Evolutionary conservation across 2,113 vertebrate species (phyloP), one percentile per base, ranked within the genome.

Genomic region (Passer montanus): DNA sequence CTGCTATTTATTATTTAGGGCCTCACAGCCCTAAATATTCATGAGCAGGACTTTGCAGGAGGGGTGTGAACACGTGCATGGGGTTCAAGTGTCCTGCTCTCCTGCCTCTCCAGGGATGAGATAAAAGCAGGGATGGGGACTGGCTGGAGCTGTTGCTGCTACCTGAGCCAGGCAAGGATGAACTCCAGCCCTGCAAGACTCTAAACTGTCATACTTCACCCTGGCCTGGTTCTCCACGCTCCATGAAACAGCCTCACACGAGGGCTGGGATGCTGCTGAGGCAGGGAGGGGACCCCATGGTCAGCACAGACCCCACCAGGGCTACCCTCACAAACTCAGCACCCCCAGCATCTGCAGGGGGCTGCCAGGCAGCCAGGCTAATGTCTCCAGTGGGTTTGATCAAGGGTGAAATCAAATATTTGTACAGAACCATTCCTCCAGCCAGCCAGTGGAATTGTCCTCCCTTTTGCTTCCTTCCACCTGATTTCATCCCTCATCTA

Each of bases 41-140:
- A 73, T 94, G 41, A 73, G 21, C 17, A 59, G 43, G 37, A 37
- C 37, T 11, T 77, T 0, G 2, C 2, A 2, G 49, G n/a, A 93
- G 41, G 39, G 64, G n/a, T 68, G 44, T 10, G 10, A 81, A 53
- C 0, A 0, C 0, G 0, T 15, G 49, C 0, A 0, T 9, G 2
- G 15, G 13, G 37, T 62, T 77, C 70, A n/a, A 44, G 41, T 69
- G n/a, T 66, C 41, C 69, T 17, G 27, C 31, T 70, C 28, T 81
- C 27, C 35, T 52, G 28, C 41, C 11, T 63, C 53, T n/a, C 28
- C 3, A 2, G 74, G 30, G 41, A 6, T 4, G 4, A 44, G 43
- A 62, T 23, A 15, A 13, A 41, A 49, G n/a, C 39, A 30, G n/a
- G 27, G 39, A 49, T 3, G 2, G 46, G 53, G 52, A 18, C 12